Base-by-base conservation (phyloP, 2,113 vertebrate species). In the Ellobius talpinus region DNA sequence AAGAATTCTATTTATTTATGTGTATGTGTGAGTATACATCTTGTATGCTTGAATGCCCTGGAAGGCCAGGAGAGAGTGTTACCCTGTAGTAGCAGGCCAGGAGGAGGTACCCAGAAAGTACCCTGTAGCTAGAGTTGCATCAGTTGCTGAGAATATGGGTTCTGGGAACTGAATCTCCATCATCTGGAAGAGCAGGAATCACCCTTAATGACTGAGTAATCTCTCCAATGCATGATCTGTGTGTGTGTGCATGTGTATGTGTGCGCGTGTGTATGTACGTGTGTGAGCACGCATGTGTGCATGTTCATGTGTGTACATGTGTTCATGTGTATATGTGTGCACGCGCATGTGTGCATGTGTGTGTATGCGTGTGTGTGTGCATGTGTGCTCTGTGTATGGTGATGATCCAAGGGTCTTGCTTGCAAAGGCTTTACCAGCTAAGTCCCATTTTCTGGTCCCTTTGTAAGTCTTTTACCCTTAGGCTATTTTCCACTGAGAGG, bases 261-360 rank as follows among this genome's bases (percentile, higher is more conserved):
- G 78, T 13, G 5, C 36, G 76, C 23, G 3, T 24, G 7, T 72
- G 68, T 19, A 16, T 70, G 68, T 36, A 14, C 16, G 14, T 36
- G 33, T 36, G 68, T 7, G 29, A 2, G 10, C 31, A 31, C 33
- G 1, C 7, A 2, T n/a, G 7, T 12, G 3, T n/a, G 36, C 21
- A 9, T 73, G 19, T 39, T 0, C 9, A 36, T 47, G 1, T 14
- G 5, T 84, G 2, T 10, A 0, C 70, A n/a, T 42, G 9, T 29
- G 31, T 52, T 31, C 36, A 12, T 52, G 16, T 78, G 31, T 79
- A 13, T 1, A 31, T 29, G 10, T 68, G 29, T 70, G n/a, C 21
- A 17, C 23, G 7, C 10, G 7, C n/a, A 33, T 19, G 17, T 70
- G 68, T 36, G 14, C 17, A 1, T 17, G 33, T 52, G 16, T 52